These are phyloP conservation scores for Ranitomeya variabilis DNA, from an alignment of 2,113 vertebrate species.

Conservation along the genomic window DNA sequence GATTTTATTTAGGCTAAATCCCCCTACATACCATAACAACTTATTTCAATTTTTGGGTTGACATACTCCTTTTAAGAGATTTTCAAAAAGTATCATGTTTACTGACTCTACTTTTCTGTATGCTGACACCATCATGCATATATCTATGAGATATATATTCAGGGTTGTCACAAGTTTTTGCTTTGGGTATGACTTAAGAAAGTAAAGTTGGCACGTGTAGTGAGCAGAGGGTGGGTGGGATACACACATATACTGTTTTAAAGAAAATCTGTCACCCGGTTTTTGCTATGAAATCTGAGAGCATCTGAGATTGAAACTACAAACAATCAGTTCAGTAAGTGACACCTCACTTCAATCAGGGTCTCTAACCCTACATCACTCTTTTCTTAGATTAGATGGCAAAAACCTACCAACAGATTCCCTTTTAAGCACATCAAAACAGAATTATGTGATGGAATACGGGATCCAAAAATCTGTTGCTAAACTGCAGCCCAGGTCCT, in stretches of 20 bases:
- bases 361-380: too few relatives aligned
- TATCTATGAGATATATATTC: slow-evolving; percentile 17
- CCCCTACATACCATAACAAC: too few relatives aligned
- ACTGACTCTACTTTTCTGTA: neutral
- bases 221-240: neutral
- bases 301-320: too few relatives aligned
- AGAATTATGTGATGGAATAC: neutral
- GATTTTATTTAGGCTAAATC: too few relatives aligned
- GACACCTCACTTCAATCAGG: too few relatives aligned
- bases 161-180: slow-evolving; percentile 53
- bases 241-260: neutral
- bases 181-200: neutral
- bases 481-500: neutral
- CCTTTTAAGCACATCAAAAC: neutral
- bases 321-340: too few relatives aligned
- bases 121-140: slow-evolving; percentile 48
- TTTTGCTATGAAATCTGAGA: too few relatives aligned
- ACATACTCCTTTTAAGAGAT: too few relatives aligned
- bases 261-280: too few relatives aligned
- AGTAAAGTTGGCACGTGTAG: neutral
- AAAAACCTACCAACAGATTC: too few relatives aligned
- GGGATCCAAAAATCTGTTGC: neutral
- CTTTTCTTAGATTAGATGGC: too few relatives aligned
- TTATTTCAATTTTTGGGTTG: too few relatives aligned
- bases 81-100: neutral